A percentile compares a stretch with the other conserved stretches of the same genome.
Evolutionary conservation across 1,140 invertebrate genomes (phyloP).

Genomic region (Probaryconus sp.): DNA sequence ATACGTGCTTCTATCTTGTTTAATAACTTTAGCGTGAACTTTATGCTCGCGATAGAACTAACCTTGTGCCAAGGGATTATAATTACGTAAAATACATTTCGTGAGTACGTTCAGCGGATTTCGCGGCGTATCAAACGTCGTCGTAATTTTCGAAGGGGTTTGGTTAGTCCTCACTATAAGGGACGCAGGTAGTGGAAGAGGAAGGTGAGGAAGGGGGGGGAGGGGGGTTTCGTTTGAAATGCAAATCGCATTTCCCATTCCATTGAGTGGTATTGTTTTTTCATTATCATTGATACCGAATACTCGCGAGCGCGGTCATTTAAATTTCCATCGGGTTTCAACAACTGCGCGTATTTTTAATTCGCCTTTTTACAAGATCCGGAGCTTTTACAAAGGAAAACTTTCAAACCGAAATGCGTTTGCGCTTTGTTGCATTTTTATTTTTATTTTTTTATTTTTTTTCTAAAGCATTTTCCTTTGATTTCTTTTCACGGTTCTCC

Average conservation of each 20-base stretch:
- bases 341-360: background rate
- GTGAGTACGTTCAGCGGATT: background rate
- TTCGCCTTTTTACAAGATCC: slow-evolving; percentile 8
- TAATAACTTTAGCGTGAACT: too few species aligned
- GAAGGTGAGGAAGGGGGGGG: too few species aligned
- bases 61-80: too few species aligned
- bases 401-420: too few species aligned
- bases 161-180: background rate
- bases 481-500: too few species aligned
- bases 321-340: slow-evolving; percentile 5
- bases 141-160: background rate
- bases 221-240: slow-evolving; percentile 18
- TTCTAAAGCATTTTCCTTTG: too few species aligned
- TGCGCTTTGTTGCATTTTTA: too few species aligned
- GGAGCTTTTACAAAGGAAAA: too few species aligned
- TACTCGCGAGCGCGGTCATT: background rate
- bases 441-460: too few species aligned
- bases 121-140: slow-evolving; percentile 3
- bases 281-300: slow-evolving; percentile 8
- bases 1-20: too few species aligned
- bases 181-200: too few species aligned
- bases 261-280: slow-evolving; percentile 23
- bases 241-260: slow-evolving; percentile 9
- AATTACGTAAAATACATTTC: slow-evolving; percentile 5
- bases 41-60: too few species aligned